Evolutionary conservation across 2,797 vertebrate species (phyloP), one percentile per base, ranked within the genome.

Genomic region (Sparidentex hasta): DNA sequence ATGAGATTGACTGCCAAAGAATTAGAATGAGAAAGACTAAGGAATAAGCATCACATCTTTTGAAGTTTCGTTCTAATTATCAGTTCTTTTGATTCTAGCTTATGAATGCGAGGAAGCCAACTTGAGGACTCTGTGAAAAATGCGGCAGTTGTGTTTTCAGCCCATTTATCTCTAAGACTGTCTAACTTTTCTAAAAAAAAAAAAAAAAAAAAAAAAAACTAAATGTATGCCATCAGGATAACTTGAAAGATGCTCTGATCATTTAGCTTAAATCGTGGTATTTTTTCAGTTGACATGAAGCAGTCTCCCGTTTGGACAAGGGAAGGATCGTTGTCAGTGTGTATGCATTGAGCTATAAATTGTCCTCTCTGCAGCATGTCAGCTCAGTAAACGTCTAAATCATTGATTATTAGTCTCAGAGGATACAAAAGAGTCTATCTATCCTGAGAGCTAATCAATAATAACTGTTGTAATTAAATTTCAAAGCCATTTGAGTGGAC

Each of bases 381-480:
- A 20, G 38, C 41, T 55, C 59, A 58, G n/a, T 50, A 25, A 63
- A 57, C 29, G 41, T 38, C 62, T 20, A 7, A 63, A 70, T 62
- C 18, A 55, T 1, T 18, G 52, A 74, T 65, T 63, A 66, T 64
- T 76, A 59, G 47, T 67, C 59, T 51, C 46, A 33, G n/a, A 33
- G 51, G 21, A 52, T 2, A 16, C 25, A 67, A 17, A 69, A 55
- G 23, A 67, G 74, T 57, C 1, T 0, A 65, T 11, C 33, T 11
- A 23, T 27, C 56, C 29, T 12, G 33, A 56, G 59, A 61, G n/a
- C 12, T 17, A 8, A 82, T 69, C 46, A 7, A 74, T 80, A 57
- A 67, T 62, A n/a, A 33, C 20, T 23, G n/a, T 41, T 68, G 25
- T 33, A 25, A 50, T 68, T 38, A 58, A 54, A 63, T 68, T 68